Base-by-base conservation (phyloP, 2,888 invertebrate genomes). In the Pollenia angustigena region DNA sequence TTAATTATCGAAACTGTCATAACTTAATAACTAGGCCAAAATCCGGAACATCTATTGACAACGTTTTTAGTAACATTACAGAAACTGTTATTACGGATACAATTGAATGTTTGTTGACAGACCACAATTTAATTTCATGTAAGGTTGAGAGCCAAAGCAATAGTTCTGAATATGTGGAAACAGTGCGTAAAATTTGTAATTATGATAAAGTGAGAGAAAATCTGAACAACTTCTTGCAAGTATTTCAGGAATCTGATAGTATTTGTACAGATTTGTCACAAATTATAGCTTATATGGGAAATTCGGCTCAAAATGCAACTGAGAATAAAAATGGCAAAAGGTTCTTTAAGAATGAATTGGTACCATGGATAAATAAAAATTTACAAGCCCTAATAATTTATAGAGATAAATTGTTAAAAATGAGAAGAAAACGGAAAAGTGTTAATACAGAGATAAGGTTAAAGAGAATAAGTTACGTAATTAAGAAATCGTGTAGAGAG, bases 61-160 rank as follows among this genome's bases (percentile, higher is more conserved):
- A 79, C 23, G 58, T 69, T 44, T 79, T 52, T 23, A 79, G n/a
- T 48, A 74, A 74, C 32, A 48, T 60, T 16, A 14, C 46, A 3
- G 32, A 74, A 14, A 60, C 4, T 4, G 12, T 69, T 44, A 16
- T 32, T 58, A 48, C 58, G 40, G 68, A 79, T 58, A 16, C 68
- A 14, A n/a, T 79, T 18, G 46, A 69, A 11, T 58, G 14, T 16
- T 18, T 23, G n/a, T 46, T 79, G 16, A 78, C 66, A 46, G 68
- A 79, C 48, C 79, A 79, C 52, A 68, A 79, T 54, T 44, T 79
- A 48, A 44, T 79, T n/a, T 58, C 42, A 16, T 69, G 69, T n/a
- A 79, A 64, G 42, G 9, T 76, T 42, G 14, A 32, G 14, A 52
- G 76, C 48, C 18, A 76, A 50, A 4, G n/a, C 44, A 44, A 44